These are phyloP conservation scores for Montifringilla adamsi DNA, from an alignment of 2,113 vertebrate genomes.

Conservation along the genomic window DNA sequence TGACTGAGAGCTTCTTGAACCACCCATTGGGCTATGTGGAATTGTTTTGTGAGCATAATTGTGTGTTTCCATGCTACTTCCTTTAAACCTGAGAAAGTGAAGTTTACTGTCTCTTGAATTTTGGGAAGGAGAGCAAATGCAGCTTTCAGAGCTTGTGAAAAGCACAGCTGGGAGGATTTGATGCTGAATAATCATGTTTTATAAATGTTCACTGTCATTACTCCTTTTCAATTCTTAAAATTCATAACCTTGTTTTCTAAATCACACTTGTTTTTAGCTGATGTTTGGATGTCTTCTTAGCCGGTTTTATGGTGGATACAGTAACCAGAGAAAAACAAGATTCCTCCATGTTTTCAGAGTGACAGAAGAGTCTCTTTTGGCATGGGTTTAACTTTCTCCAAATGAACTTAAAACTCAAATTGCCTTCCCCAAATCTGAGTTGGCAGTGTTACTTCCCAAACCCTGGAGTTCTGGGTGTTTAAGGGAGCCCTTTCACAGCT, in stretches of 20 bases:
- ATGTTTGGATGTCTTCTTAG: not conserved
- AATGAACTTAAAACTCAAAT: not conserved
- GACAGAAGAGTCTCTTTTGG: not conserved
- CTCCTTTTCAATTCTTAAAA: not conserved
- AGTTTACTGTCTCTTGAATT: not conserved
- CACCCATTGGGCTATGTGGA: not conserved
- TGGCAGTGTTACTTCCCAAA: rapidly evolving
- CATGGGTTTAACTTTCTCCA: not conserved
- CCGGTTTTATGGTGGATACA: not conserved
- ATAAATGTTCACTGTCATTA: not conserved
- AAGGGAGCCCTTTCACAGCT: not conserved
- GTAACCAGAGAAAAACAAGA: not conserved
- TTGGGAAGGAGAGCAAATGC: not conserved
- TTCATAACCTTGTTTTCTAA: not conserved
- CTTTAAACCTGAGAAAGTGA: not conserved
- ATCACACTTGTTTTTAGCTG: not conserved
- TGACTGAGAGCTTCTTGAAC: not conserved
- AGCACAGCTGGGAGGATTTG: not conserved
- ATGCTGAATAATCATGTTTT: not conserved
- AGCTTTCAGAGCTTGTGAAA: not conserved
- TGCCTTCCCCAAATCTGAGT: not conserved
- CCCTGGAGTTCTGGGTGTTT: not conserved
- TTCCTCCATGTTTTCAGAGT: not conserved
- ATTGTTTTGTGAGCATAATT: not conserved
- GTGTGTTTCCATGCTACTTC: not conserved